These are phyloP conservation scores for Cephonodes hylas DNA, from an alignment of 2,888 invertebrate species.

Conservation along the genomic window DNA sequence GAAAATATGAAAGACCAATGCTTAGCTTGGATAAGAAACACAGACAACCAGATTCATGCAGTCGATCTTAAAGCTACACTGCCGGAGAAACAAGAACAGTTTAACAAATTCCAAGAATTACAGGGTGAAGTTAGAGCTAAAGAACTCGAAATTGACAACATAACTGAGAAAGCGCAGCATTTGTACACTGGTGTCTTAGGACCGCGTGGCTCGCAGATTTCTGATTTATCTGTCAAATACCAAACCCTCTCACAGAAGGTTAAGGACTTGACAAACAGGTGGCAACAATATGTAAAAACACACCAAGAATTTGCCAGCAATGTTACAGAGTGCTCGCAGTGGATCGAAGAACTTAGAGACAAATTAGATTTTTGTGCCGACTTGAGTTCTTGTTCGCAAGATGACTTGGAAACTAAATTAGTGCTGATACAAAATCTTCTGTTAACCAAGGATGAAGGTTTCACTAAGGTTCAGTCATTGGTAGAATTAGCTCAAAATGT, in stretches of 20 bases:
- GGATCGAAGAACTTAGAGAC: conserved; percentile 91
- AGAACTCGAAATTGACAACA: conserved; percentile 94
- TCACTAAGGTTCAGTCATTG: conserved; percentile 91
- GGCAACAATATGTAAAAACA: conserved; percentile 94
- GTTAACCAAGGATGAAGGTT: conserved; percentile 96
- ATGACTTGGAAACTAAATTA: conserved; percentile 92
- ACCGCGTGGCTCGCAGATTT: conserved; percentile 90
- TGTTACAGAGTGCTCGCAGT: conserved; percentile 88
- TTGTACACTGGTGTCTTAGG: conserved; percentile 87
- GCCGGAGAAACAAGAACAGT: conserved; percentile 90
- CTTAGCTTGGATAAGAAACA: conserved; percentile 92
- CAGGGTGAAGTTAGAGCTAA: conserved; percentile 95
- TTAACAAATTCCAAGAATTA: conserved; percentile 88
- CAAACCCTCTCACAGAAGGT: conserved; percentile 94
- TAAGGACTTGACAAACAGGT: conserved; percentile 93
- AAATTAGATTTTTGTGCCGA: conserved; percentile 94
- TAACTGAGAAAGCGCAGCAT: conserved; percentile 94
- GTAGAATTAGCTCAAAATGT: conserved; percentile 96
- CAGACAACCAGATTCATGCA: conserved; percentile 92
- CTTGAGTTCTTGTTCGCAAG: conserved; percentile 89
- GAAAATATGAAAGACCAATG: conserved; percentile 93
- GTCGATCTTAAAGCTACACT: conserved; percentile 92
- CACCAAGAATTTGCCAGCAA: conserved; percentile 94
- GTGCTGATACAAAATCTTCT: conserved; percentile 92
- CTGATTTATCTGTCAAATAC: conserved; percentile 95